These are phyloP conservation scores for Promerops cafer DNA, from an alignment of 2,113 vertebrate species.

Conservation along the genomic window DNA sequence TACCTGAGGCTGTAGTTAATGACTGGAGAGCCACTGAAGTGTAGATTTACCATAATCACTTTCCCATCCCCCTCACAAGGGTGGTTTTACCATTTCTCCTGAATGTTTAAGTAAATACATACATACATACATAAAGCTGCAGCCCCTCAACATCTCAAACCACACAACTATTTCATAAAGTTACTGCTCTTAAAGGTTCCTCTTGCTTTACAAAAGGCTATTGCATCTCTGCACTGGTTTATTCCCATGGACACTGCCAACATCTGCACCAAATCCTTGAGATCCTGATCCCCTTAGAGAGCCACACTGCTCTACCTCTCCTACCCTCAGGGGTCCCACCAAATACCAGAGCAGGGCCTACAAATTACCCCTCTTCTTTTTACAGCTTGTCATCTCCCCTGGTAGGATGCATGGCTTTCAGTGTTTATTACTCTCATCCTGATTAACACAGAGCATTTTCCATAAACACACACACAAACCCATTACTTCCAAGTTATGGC, in stretches of 20 bases:
- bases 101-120: not conserved
- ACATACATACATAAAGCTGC: not conserved
- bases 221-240: not conserved
- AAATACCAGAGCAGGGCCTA: not conserved
- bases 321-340: not conserved
- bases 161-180: not conserved
- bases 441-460: not conserved
- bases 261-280: not conserved
- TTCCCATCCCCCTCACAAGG: not conserved
- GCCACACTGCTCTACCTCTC: not conserved
- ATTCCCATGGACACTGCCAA: not conserved
- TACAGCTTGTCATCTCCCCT: not conserved
- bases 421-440: not conserved
- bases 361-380: not conserved
- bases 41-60: not conserved
- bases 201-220: not conserved
- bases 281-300: not conserved
- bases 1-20: constrained; percentile 18
- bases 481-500: not conserved
- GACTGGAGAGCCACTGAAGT: not conserved
- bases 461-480: not conserved
- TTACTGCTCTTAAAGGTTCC: not conserved
- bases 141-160: not conserved
- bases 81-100: not conserved
- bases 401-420: not conserved